Evolutionary conservation across 2,888 invertebrate genomes (phyloP).

Genomic region (Heliconius aoede): DNA sequence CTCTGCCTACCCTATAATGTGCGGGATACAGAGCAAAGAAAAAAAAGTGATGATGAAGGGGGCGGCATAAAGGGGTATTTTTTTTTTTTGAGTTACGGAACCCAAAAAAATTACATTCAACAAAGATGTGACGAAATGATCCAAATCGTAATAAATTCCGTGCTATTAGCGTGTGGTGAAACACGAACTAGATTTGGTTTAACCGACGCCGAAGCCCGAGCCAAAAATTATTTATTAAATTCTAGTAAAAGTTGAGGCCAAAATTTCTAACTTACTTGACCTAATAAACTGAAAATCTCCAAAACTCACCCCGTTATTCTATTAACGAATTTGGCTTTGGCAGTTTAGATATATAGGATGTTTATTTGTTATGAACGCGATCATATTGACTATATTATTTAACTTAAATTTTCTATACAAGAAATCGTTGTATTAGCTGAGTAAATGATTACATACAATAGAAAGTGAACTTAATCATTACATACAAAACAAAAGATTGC

Average conservation of each 20-base stretch:
- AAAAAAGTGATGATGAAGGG: too few species aligned
- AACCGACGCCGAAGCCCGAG: background rate
- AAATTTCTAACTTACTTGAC: conserved; percentile 15
- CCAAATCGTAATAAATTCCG: background rate
- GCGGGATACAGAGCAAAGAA: too few species aligned
- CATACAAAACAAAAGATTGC: too few species aligned
- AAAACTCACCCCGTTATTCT: conserved; percentile 9
- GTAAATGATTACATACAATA: too few species aligned
- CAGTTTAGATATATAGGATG: conserved; percentile 11
- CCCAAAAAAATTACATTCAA: too few species aligned
- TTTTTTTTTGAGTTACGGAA: too few species aligned
- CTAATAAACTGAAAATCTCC: conserved; percentile 19
- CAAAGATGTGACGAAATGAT: background rate
- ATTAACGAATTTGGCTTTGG: conserved; percentile 9
- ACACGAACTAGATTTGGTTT: background rate
- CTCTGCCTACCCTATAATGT: too few species aligned
- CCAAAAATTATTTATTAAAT: conserved; percentile 24
- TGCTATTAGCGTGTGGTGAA: background rate
- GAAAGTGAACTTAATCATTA: too few species aligned
- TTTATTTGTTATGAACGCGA: background rate
- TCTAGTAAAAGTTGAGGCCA: background rate
- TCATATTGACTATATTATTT: background rate
- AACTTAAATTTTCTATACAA: background rate
- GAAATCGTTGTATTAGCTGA: too few species aligned
- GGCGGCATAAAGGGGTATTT: too few species aligned